Percentiles rank a stretch among this genome's conserved stretches.
Conservation (phyloP, 2,113 vertebrate species). For the Bujurquina vittata region DNA sequence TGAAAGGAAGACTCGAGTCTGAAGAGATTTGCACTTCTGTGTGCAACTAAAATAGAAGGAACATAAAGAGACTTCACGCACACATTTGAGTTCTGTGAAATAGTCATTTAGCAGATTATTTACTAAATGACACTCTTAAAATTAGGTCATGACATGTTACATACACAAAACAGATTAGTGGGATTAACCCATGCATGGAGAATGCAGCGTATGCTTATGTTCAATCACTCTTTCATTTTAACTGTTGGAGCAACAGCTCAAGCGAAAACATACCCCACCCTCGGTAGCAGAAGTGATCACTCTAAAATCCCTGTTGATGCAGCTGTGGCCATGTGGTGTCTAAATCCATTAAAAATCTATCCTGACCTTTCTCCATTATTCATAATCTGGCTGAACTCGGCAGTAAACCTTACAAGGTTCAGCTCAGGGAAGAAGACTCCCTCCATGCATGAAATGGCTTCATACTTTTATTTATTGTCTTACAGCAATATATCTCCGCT, state of each 20-base stretch:
- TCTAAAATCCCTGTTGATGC: slow-evolving; percentile 49
- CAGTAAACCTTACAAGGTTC: slow-evolving; percentile 57
- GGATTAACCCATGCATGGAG: slow-evolving; percentile 17
- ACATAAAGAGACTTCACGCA: neutral
- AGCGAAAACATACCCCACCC: neutral
- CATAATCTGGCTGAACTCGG: slow-evolving; percentile 59
- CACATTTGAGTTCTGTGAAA: slow-evolving; percentile 4
- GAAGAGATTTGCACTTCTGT: slow-evolving; percentile 22
- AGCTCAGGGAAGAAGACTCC: slow-evolving; percentile 9
- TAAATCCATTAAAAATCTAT: slow-evolving; percentile 67
- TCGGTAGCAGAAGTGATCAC: slow-evolving; percentile 17
- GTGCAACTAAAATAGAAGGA: neutral
- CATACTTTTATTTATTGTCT: neutral
- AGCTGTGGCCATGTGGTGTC: slow-evolving; percentile 31
- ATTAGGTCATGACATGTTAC: slow-evolving; percentile 2
- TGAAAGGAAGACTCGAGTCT: slow-evolving; percentile 15
- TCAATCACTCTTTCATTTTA: slow-evolving; percentile 2
- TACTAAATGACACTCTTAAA: slow-evolving; percentile 1
- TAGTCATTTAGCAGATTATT: neutral
- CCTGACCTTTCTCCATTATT: slow-evolving; percentile 75
- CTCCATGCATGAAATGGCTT: neutral
- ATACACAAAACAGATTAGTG: slow-evolving; percentile 21
- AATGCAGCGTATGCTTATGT: neutral
- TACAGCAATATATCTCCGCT: neutral
- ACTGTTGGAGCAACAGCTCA: slow-evolving; percentile 16